Conservation (phyloP, 1,140 invertebrate genomes). For the Drosophila bocki region DNA sequence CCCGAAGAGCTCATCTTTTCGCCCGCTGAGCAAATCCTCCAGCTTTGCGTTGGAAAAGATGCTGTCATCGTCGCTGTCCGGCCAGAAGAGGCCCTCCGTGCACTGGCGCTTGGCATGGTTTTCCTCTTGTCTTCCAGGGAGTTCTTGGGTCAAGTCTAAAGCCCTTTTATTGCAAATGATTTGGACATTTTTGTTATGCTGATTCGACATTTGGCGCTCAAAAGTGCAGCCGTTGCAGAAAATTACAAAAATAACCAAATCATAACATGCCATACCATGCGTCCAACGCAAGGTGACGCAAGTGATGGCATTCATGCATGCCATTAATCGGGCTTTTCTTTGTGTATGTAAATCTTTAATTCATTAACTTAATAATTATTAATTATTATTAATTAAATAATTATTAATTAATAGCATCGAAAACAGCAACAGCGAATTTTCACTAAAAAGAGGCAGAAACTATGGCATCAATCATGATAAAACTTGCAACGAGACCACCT, state of each 20-base stretch:
- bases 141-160: slow-evolving; percentile 20
- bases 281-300: not conserved
- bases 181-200: slow-evolving; percentile 11
- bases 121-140: not conserved
- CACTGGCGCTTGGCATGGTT: slow-evolving; percentile 31
- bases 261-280: not conserved
- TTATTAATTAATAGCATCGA: too few relatives aligned
- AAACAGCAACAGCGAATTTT: too few relatives aligned
- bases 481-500: not conserved
- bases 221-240: slow-evolving; percentile 11
- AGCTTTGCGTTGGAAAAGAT: slow-evolving; percentile 69
- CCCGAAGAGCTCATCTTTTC: slow-evolving; percentile 37
- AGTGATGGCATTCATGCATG: not conserved
- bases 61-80: slow-evolving; percentile 69
- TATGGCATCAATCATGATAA: too few relatives aligned
- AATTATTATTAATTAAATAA: too few relatives aligned
- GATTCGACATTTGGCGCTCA: slow-evolving; percentile 38
- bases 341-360: too few relatives aligned
- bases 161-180: slow-evolving; percentile 21
- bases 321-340: not conserved
- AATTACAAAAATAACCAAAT: not conserved
- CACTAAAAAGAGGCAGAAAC: too few relatives aligned
- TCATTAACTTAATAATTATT: too few relatives aligned
- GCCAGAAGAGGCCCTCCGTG: slow-evolving; percentile 60
- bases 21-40: slow-evolving; percentile 56